Conservation (phyloP, 2,888 invertebrate species). For the Diadegma fenestrale region DNA sequence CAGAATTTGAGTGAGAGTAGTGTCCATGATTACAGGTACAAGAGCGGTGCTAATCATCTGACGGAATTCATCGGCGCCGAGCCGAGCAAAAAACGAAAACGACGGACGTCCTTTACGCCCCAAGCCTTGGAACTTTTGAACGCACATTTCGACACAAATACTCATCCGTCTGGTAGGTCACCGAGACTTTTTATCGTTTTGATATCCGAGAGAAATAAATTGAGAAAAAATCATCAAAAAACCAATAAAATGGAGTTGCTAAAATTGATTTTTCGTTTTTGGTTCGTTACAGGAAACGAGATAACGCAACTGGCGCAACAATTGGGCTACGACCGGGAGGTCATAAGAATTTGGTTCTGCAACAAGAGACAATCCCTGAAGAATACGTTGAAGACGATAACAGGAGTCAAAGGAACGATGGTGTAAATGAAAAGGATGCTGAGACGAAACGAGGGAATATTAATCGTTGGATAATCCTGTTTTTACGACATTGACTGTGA, state of each 20-base stretch:
- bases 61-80: constrained; percentile 98
- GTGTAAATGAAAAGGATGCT: constrained; percentile 47
- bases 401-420: constrained; percentile 62
- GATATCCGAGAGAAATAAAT: not conserved
- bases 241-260: not conserved
- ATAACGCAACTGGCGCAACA: constrained; percentile 98
- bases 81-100: constrained; percentile 98
- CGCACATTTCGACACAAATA: constrained; percentile 98
- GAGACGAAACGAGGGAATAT: not conserved
- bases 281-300: constrained; percentile 92
- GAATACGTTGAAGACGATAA: constrained; percentile 97
- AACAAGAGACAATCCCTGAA: constrained; percentile 99
- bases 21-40: constrained; percentile 90
- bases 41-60: constrained; percentile 96
- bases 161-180: constrained; percentile 97
- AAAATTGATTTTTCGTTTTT: constrained; percentile 19
- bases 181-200: not conserved
- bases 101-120: constrained; percentile 98
- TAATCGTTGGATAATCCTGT: constrained; percentile 15
- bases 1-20: constrained; percentile 83
- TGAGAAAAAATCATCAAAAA: no score
- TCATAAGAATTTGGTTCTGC: constrained; percentile 99
- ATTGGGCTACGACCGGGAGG: constrained; percentile 98
- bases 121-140: constrained; percentile 97
- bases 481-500: constrained; percentile 16